Conservation (phyloP, 2,113 vertebrate genomes). For the Clarias gariepinus region DNA sequence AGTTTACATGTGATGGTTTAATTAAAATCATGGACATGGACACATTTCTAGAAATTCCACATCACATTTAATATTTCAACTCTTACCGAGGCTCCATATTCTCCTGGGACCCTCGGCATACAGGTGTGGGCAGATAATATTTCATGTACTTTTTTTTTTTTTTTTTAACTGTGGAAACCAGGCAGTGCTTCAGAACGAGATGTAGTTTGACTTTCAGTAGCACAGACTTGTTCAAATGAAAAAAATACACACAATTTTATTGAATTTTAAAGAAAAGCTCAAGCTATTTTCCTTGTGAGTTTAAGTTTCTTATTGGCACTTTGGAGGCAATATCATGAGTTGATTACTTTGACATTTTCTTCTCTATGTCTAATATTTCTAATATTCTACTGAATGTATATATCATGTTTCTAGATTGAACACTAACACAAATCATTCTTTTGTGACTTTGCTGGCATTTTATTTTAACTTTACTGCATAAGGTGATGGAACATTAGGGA, state of each 20-base stretch:
- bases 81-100: neutral
- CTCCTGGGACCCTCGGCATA: neutral
- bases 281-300: neutral
- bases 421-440: neutral
- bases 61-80: neutral
- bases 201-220: neutral
- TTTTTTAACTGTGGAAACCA: neutral
- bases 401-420: neutral
- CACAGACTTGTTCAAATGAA: neutral
- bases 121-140: neutral
- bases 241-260: neutral
- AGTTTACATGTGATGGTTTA: slow-evolving; percentile 11
- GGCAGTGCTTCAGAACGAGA: neutral
- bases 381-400: neutral
- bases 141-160: neutral
- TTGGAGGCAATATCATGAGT: neutral
- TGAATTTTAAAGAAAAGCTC: neutral
- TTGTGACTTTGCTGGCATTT: neutral
- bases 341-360: neutral
- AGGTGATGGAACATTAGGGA: neutral
- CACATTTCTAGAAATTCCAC: neutral
- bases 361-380: neutral
- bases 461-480: neutral
- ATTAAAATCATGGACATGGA: slow-evolving; percentile 6
- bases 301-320: neutral